phyloP scores from a whole-genome alignment of 2,113 vertebrate species.

The Numida meleagris region DNA sequence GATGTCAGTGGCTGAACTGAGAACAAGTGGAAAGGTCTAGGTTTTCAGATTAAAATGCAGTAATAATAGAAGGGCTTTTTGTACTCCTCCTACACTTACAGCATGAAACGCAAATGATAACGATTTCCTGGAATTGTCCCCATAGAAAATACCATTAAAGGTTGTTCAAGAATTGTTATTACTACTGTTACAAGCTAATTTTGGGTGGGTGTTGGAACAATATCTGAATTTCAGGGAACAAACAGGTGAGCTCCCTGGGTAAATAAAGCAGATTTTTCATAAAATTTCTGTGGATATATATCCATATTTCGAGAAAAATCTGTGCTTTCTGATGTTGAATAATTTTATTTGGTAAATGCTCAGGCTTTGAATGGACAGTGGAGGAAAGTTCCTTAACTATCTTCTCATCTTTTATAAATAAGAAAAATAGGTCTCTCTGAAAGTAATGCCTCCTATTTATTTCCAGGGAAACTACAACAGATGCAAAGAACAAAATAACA shows the following conservation, averaged over 20 bases:
- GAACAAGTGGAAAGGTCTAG: not conserved
- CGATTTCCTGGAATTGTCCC: not conserved
- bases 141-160: not conserved
- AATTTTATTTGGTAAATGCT: not conserved
- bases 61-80: not conserved
- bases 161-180: not conserved
- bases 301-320: not conserved
- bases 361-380: not conserved
- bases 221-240: not conserved
- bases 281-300: not conserved
- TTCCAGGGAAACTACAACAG: too few relatives aligned
- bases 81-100: not conserved
- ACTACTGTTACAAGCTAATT: not conserved
- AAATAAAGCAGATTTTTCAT: not conserved
- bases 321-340: not conserved
- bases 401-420: not conserved
- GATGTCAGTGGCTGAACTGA: not conserved
- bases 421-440: not conserved
- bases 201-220: not conserved
- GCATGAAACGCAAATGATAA: not conserved
- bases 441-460: too few relatives aligned
- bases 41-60: not conserved
- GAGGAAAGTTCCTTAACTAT: not conserved
- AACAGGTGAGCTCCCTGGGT: not conserved
- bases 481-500: too few relatives aligned